Conservation (phyloP, 2,888 invertebrate species). For the Tinea semifulvella region DNA sequence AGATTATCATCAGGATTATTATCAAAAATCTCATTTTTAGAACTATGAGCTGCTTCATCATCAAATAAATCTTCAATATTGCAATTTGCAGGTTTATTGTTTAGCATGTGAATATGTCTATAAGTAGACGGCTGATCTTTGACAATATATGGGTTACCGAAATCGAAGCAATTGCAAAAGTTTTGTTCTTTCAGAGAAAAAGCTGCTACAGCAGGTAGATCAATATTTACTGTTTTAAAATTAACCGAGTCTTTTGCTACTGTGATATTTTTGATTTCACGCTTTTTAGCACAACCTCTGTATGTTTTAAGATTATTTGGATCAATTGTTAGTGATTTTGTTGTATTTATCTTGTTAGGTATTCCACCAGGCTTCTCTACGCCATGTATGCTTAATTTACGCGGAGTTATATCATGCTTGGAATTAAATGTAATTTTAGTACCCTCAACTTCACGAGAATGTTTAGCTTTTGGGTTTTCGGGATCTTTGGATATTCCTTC, state of each 20-base stretch:
- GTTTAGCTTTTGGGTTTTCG: no score
- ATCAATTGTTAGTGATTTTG: background rate
- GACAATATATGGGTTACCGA: conserved; percentile 35
- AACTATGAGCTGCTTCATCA: background rate
- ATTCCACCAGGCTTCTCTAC: conserved; percentile 49
- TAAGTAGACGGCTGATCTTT: conserved; percentile 27
- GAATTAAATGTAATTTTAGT: conserved; percentile 18
- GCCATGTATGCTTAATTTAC: conserved; percentile 41
- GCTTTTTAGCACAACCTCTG: background rate
- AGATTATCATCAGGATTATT: background rate
- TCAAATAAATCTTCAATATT: conserved; percentile 29
- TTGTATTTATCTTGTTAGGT: background rate
- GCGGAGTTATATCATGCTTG: conserved; percentile 23
- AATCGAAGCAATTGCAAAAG: conserved; percentile 47
- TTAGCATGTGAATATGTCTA: conserved; percentile 46
- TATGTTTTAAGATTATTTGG: conserved; percentile 3
- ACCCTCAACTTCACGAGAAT: no score
- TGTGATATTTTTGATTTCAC: background rate
- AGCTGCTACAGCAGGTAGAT: background rate
- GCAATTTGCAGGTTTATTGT: conserved; percentile 25
- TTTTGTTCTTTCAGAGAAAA: background rate
- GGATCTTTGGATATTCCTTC: no score
- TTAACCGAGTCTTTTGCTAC: background rate
- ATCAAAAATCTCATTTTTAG: background rate
- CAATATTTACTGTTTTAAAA: background rate